Conservation (phyloP, 2,797 vertebrate genomes). For the Cossypha heuglini region DNA sequence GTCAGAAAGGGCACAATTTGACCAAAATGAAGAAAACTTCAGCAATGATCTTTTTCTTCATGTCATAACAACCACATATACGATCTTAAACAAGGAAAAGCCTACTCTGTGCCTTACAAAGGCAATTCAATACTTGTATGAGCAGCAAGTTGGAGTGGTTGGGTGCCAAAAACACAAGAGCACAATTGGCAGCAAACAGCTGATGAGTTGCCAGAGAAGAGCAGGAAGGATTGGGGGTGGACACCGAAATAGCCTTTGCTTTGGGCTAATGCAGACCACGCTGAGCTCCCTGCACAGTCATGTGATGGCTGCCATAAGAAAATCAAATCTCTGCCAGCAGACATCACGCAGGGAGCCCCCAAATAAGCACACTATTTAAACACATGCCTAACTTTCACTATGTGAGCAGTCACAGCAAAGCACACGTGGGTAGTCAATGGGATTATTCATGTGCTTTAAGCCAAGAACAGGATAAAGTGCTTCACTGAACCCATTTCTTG, state of each 20-base stretch:
- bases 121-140: conserved; percentile 12
- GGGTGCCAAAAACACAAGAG: conserved; percentile 26
- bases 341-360: neutral
- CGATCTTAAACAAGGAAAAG: neutral
- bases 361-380: conserved; percentile 6
- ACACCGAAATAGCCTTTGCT: conserved; percentile 16
- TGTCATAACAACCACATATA: neutral
- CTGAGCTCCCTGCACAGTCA: neutral
- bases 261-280: neutral
- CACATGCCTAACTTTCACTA: neutral
- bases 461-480: conserved; percentile 37
- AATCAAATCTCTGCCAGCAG: neutral
- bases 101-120: neutral
- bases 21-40: neutral
- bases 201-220: conserved; percentile 10
- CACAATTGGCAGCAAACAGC: conserved; percentile 23
- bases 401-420: conserved; percentile 29
- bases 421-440: conserved; percentile 47
- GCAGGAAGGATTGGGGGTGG: neutral
- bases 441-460: conserved; percentile 40
- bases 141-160: neutral
- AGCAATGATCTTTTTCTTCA: neutral
- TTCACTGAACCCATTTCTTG: conserved; percentile 11
- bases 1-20: neutral
- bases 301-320: neutral